Evolutionary conservation across 2,888 invertebrate genomes (phyloP), one percentile per base, ranked within the genome.

Genomic region (Cheiracanthium punctorium): DNA sequence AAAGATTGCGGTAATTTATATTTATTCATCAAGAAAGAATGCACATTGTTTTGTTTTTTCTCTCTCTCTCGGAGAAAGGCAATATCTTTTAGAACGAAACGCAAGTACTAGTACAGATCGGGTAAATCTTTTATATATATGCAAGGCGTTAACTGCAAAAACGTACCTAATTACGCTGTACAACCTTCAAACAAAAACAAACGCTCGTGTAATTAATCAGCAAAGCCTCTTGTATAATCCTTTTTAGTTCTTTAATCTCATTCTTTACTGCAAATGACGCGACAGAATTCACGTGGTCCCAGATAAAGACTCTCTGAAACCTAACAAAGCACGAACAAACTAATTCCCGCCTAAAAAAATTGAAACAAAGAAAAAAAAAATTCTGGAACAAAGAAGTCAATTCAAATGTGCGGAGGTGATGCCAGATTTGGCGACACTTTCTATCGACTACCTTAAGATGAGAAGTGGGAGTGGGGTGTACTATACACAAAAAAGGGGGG

Each of bases 321-420:
- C 58, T 58, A 58, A 58, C 58, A 58, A 58, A 58, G 58, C 58
- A 58, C 20, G 58, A 58, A 58, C 58, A 58, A 58, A 58, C 58
- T 58, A 58, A 58, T 58, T 58, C 24, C 58, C 20, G 58, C 58
- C 48, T 2, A n/a, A n/a, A n/a, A n/a, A n/a, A n/a, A n/a, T n/a
- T n/a, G n/a, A n/a, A n/a, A n/a, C n/a, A n/a, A 37, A 37, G 37
- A 10, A 10, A 37, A 37, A 58, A 58, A 48, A 58, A 58, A 58
- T 24, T 58, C 58, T 58, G 12, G 58, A 24, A 58, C 58, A 58
- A 58, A 58, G 58, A 58, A 58, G 58, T 58, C 58, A 58, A 58
- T 58, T 58, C 58, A 58, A 58, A 58, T 58, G 24, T 24, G 58
- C 58, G 58, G 58, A 73, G 73, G 73, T 73, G 73, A 73, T 52